A percentile compares a stretch with the other conserved stretches of the same genome.
phyloP scores from a whole-genome alignment of 37 sponge, comb jelly and placozoan species.

The Oopsacas minuta region DNA sequence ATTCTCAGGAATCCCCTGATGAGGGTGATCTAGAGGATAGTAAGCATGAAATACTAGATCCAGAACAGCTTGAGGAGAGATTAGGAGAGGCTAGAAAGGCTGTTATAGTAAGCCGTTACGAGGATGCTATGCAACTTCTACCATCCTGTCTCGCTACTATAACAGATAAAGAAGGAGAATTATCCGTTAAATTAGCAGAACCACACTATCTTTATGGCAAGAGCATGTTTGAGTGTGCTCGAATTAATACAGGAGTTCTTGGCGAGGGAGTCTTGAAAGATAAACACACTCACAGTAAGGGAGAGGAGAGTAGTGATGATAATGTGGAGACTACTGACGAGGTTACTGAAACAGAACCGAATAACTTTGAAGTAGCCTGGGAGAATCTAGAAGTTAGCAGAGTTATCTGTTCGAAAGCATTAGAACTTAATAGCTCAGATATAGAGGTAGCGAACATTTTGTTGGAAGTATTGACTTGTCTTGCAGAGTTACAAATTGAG shows the following conservation, averaged over 20 bases:
- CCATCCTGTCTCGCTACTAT: background rate
- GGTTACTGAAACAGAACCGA: constrained; percentile 1
- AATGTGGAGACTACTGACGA: background rate
- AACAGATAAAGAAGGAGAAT: background rate
- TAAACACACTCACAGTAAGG: background rate
- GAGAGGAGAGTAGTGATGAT: background rate
- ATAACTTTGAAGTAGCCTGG: constrained; percentile 12
- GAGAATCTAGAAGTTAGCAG: constrained; percentile 7
- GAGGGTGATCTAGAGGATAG: background rate
- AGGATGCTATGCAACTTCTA: background rate
- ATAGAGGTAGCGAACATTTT: background rate
- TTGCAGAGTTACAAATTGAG: background rate
- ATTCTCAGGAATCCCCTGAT: background rate
- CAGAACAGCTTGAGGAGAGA: background rate
- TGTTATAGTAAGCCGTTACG: background rate
- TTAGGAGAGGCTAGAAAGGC: background rate
- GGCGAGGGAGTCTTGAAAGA: background rate
- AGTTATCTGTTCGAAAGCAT: background rate
- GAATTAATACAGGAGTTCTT: background rate
- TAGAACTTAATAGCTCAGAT: background rate
- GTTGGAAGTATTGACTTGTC: background rate
- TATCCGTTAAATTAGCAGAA: background rate
- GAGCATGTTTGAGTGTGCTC: background rate
- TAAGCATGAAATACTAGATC: background rate
- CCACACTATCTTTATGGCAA: background rate